Evolutionary conservation across 2,113 vertebrate genomes (phyloP).

Genomic region (Prochilodus magdalenae): DNA sequence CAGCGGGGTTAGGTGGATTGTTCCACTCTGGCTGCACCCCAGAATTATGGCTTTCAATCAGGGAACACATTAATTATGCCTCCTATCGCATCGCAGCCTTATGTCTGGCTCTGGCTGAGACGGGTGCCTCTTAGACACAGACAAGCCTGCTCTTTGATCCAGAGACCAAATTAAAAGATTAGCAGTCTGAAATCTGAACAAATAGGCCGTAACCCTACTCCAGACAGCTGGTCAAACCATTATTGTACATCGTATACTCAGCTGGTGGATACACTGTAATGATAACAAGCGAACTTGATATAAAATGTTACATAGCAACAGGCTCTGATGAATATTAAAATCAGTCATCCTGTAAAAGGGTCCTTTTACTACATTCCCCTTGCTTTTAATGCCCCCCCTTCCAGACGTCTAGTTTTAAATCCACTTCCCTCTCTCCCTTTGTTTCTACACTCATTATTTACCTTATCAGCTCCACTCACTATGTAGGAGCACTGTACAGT

Average conservation of each 20-base stretch:
- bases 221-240: conserved; percentile 21
- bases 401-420: too few relatives aligned
- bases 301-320: background rate
- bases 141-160: conserved; percentile 42
- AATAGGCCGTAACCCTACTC: conserved; percentile 33
- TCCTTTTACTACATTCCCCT: too few relatives aligned
- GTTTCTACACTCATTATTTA: too few relatives aligned
- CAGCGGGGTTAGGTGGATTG: conserved; percentile 26
- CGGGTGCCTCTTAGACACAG: conserved; percentile 5
- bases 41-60: conserved; percentile 56
- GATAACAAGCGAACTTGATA: background rate
- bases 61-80: conserved; percentile 59
- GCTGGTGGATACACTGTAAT: conserved; percentile 2
- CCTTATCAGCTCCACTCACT: too few relatives aligned
- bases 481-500: too few relatives aligned
- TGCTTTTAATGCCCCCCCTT: too few relatives aligned
- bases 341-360: too few relatives aligned
- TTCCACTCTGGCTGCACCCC: conserved; percentile 24
- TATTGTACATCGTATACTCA: conserved; percentile 27
- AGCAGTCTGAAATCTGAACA: conserved; percentile 22
- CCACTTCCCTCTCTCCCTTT: too few relatives aligned
- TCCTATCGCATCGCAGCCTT: conserved; percentile 35
- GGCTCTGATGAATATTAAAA: too few relatives aligned
- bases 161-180: conserved; percentile 46
- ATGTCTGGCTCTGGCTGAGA: conserved; percentile 27